These are phyloP conservation scores for Cynaeus angustus DNA, from an alignment of 2,888 invertebrate genomes.

Conservation along the genomic window DNA sequence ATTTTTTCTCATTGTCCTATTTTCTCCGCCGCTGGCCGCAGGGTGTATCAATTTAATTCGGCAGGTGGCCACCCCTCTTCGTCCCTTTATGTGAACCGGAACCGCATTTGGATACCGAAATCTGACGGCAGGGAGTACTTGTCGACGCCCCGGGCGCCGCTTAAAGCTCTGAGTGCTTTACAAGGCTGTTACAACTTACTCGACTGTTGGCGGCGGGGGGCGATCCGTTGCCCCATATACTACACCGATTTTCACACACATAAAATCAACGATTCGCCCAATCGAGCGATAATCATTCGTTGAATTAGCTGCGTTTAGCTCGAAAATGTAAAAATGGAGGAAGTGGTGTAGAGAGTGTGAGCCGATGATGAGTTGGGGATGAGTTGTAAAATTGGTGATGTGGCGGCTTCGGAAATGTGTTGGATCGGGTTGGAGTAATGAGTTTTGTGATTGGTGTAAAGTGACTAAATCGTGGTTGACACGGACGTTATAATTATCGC, in stretches of 20 bases:
- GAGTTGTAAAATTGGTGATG: constrained; percentile 6
- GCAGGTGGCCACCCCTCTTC: constrained; percentile 56
- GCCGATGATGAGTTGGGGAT: neutral
- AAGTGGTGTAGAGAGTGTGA: neutral
- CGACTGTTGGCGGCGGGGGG: constrained; percentile 15
- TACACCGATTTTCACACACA: constrained; percentile 9
- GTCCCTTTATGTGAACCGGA: constrained; percentile 54
- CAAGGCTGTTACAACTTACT: constrained; percentile 55
- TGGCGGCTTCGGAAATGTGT: constrained; percentile 9
- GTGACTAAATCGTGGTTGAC: constrained; percentile 9
- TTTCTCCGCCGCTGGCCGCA: constrained; percentile 26
- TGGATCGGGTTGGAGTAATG: constrained; percentile 5
- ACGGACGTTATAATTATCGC: constrained; percentile 2
- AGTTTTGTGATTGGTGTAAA: constrained; percentile 6
- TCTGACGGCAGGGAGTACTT: constrained; percentile 58
- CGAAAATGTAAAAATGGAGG: constrained; percentile 5
- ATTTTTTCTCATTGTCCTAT: too few relatives aligned
- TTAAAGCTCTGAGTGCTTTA: constrained; percentile 58
- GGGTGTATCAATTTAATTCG: constrained; percentile 54
- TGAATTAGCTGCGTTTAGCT: neutral
- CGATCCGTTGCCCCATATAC: neutral
- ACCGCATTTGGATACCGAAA: constrained; percentile 58
- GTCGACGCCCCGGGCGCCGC: constrained; percentile 54
- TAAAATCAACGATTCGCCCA: constrained; percentile 18
- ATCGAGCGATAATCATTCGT: constrained; percentile 12